phyloP scores from a whole-genome alignment of 35 echinoderm and acorn worm species.

The Holothuria glaberrima region DNA sequence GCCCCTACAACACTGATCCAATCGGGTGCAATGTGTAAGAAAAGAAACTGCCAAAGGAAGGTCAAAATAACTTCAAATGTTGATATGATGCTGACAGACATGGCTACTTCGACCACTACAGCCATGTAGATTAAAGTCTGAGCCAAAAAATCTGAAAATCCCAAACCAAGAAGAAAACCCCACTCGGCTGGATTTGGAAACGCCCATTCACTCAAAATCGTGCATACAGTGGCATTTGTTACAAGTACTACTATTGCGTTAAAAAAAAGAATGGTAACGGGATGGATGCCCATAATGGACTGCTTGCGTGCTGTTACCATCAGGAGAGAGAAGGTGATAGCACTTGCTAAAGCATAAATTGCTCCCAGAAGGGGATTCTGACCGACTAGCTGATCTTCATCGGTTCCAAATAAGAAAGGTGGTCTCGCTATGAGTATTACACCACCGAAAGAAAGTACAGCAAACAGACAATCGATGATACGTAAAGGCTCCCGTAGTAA shows the following conservation, averaged over 20 bases:
- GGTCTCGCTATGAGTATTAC: constrained; percentile 51
- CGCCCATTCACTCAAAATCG: background rate
- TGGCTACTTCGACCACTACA: constrained; percentile 35
- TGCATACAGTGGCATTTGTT: constrained; percentile 2
- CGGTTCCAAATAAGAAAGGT: constrained; percentile 32
- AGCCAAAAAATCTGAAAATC: constrained; percentile 12
- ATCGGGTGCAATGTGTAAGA: background rate
- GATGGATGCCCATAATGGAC: constrained; percentile 46
- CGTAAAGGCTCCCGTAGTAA: constrained; percentile 42
- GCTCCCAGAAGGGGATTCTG: constrained; percentile 41
- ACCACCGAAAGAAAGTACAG: constrained; percentile 38
- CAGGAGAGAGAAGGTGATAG: constrained; percentile 3
- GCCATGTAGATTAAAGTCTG: constrained; percentile 30
- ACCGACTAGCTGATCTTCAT: background rate
- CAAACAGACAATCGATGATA: constrained; percentile 36
- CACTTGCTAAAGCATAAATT: constrained; percentile 30
- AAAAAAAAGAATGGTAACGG: constrained; percentile 24
- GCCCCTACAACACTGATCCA: constrained; percentile 37
- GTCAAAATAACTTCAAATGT: constrained; percentile 41
- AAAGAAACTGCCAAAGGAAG: constrained; percentile 37
- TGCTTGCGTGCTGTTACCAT: constrained; percentile 19
- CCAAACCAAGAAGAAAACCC: background rate
- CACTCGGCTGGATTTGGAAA: constrained; percentile 8
- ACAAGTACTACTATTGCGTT: constrained; percentile 22
- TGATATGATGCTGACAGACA: constrained; percentile 47